These are phyloP conservation scores for Nibea coibor DNA, from an alignment of 2,113 vertebrate species.

Conservation along the genomic window DNA sequence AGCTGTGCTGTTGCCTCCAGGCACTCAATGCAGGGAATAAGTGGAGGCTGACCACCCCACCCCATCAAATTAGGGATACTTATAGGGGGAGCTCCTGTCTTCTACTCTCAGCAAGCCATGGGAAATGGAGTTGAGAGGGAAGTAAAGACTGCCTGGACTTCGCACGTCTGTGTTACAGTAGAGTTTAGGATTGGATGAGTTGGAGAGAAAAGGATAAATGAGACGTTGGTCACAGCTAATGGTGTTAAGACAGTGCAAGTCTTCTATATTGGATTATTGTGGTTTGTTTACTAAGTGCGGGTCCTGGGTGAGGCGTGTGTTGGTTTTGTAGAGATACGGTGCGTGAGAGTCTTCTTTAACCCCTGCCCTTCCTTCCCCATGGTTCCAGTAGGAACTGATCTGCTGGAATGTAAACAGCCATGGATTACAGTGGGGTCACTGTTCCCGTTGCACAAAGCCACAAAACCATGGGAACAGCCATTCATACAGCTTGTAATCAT, in stretches of 20 bases:
- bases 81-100: conserved; percentile 35
- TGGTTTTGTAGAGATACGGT: conserved; percentile 62
- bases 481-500: conserved; percentile 68
- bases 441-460: conserved; percentile 68
- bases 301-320: conserved; percentile 48
- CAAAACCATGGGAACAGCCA: conserved; percentile 70
- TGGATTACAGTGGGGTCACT: conserved; percentile 74
- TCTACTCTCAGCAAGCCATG: conserved; percentile 28
- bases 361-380: conserved; percentile 71
- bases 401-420: conserved; percentile 80
- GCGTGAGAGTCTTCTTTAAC: conserved; percentile 74
- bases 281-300: conserved; percentile 57
- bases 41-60: conserved; percentile 46
- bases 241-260: conserved; percentile 5
- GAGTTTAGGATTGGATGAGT: conserved; percentile 5
- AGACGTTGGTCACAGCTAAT: background rate
- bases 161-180: background rate
- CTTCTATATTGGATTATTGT: conserved; percentile 23
- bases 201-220: background rate
- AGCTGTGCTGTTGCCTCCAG: conserved; percentile 52
- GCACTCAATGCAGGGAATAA: conserved; percentile 53
- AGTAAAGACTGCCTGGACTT: conserved; percentile 1
- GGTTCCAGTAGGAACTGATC: conserved; percentile 77
- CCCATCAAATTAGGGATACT: conserved; percentile 62
- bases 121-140: conserved; percentile 29